phyloP scores from a whole-genome alignment of 1,140 invertebrate species.

The Pseudomyrmex pallidus region DNA sequence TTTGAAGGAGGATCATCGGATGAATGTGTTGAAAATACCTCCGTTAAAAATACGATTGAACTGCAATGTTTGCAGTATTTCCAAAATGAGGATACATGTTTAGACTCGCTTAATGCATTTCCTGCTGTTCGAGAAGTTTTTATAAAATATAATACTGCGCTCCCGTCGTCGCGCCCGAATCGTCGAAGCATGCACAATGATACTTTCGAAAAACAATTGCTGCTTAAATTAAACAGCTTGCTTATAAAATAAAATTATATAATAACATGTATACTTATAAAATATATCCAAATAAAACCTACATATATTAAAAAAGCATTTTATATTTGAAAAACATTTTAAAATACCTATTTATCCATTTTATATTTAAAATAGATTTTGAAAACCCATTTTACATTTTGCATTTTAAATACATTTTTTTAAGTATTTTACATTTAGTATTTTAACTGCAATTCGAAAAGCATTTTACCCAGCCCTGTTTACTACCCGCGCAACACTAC shows the following conservation, averaged over 20 bases:
- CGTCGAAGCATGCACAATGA: conserved; percentile 18
- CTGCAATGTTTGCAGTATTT: conserved; percentile 51
- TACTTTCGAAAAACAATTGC: conserved; percentile 17
- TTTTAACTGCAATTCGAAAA: conserved; percentile 18
- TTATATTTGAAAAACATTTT: conserved; percentile 24
- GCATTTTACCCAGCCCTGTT: background rate
- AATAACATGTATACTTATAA: background rate
- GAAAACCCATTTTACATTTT: background rate
- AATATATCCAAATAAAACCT: background rate
- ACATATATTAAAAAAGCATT: background rate
- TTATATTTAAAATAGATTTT: conserved; percentile 23
- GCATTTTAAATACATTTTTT: conserved; percentile 11
- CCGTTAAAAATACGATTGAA: conserved; percentile 40
- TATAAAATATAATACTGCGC: conserved; percentile 51
- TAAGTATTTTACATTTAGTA: conserved; percentile 1
- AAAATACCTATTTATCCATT: conserved; percentile 23
- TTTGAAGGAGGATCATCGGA: conserved; percentile 19
- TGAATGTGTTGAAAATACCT: conserved; percentile 24
- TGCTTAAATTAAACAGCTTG: conserved; percentile 9
- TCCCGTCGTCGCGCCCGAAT: conserved; percentile 36
- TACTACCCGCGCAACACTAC: too few species aligned
- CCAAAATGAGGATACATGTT: conserved; percentile 22
- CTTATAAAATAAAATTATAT: conserved; percentile 14
- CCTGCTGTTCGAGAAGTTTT: conserved; percentile 37
- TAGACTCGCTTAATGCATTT: conserved; percentile 35